A percentile compares a stretch with the other conserved stretches of the same genome.
phyloP scores from a whole-genome alignment of 2,888 invertebrate genomes.

The Chloroclystis v-ata region DNA sequence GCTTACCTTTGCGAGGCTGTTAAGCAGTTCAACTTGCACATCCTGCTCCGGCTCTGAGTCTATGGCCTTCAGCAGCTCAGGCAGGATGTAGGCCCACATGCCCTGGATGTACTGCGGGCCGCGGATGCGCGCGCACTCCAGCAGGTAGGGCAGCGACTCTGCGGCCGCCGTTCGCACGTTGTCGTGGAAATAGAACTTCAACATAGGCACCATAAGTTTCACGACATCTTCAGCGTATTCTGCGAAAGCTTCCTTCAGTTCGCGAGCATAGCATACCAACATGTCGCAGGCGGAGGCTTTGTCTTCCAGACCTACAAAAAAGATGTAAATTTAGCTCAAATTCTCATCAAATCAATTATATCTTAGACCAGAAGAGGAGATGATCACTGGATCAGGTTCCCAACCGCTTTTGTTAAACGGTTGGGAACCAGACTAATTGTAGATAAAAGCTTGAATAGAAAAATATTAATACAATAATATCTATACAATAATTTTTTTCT shows the following conservation, averaged over 20 bases:
- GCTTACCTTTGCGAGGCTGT: slow-evolving; percentile 84
- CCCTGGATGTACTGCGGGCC: slow-evolving; percentile 81
- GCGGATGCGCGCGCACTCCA: slow-evolving; percentile 91
- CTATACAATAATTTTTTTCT: background rate
- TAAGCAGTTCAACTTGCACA: slow-evolving; percentile 89
- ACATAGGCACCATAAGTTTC: slow-evolving; percentile 90
- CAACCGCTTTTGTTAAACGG: too few relatives aligned
- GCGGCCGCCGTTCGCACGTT: slow-evolving; percentile 95
- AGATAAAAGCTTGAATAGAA: too few relatives aligned
- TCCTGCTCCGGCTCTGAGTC: slow-evolving; percentile 94
- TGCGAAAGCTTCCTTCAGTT: slow-evolving; percentile 88
- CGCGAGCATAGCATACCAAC: slow-evolving; percentile 96
- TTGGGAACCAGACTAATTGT: too few relatives aligned
- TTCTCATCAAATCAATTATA: too few relatives aligned
- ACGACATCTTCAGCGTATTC: slow-evolving; percentile 83
- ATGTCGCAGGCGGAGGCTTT: slow-evolving; percentile 98
- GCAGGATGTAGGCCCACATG: slow-evolving; percentile 94
- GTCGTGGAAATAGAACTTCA: slow-evolving; percentile 96
- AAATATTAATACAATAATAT: background rate
- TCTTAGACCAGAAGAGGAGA: too few relatives aligned
- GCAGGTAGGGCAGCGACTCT: slow-evolving; percentile 90
- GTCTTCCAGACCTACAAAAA: slow-evolving; percentile 87
- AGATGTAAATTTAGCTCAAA: background rate
- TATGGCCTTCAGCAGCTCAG: slow-evolving; percentile 91
- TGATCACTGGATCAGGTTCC: too few relatives aligned